These are phyloP conservation scores for Chymomyza amoena DNA, from an alignment of 2,888 invertebrate species.

Conservation along the genomic window DNA sequence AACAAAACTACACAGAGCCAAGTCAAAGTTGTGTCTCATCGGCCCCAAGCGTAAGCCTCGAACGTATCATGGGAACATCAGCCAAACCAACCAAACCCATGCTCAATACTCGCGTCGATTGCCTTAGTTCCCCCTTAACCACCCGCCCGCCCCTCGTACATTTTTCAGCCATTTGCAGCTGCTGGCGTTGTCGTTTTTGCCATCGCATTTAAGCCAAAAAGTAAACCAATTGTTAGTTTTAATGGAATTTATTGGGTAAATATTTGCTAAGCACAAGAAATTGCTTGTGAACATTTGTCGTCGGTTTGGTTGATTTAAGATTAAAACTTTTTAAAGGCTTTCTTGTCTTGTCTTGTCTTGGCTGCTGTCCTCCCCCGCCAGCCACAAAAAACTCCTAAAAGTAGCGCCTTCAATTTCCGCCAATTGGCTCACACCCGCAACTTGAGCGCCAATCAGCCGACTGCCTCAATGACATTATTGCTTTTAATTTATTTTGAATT, in stretches of 20 bases:
- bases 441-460: conserved; percentile 27
- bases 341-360: background rate
- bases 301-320: conserved; percentile 52
- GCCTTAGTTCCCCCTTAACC: background rate
- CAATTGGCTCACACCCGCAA: background rate
- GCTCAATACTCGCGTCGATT: background rate
- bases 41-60: background rate
- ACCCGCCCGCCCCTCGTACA: too few relatives aligned
- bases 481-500: conserved; percentile 44
- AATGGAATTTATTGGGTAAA: conserved; percentile 69
- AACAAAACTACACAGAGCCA: conserved; percentile 24
- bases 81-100: background rate
- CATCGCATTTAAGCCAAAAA: conserved; percentile 55
- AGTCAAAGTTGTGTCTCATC: conserved; percentile 15
- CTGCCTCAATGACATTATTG: conserved; percentile 36
- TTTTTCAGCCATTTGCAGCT: conserved; percentile 1
- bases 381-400: too few relatives aligned
- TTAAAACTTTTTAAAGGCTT: conserved; percentile 44
- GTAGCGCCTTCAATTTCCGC: background rate
- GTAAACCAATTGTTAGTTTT: conserved; percentile 69
- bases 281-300: conserved; percentile 56
- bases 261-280: conserved; percentile 63
- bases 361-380: background rate
- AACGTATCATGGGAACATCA: background rate
- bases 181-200: conserved; percentile 9